Evolutionary conservation across 2,888 invertebrate genomes (phyloP), one percentile per base, ranked within the genome.

Genomic region (Galerucella nymphaeae): DNA sequence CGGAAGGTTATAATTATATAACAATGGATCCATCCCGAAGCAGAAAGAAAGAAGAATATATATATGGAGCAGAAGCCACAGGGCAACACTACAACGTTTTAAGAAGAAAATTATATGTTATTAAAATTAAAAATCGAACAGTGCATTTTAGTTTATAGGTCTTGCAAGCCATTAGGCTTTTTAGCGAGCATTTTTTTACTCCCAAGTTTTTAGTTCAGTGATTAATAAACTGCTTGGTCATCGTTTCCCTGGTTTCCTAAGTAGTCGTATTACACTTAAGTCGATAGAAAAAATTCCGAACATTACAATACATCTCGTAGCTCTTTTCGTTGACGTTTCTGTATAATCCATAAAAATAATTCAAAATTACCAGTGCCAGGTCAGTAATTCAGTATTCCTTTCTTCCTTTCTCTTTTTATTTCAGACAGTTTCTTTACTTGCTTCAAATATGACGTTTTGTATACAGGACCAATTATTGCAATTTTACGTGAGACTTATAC

Each of bases 81-180:
- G 82, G 82, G 81, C 82, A 80, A 82, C 82, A 82, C 83, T 81
- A 81, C 78, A 83, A 82, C 83, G 82, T 83, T 82, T 83, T 82
- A 82, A 82, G 79, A 82, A 76, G 82, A 78, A 84, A 84, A 84
- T 84, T 84, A 84, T 83, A 84, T 82, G 81, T 83, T 84, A 84
- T 84, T 84, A 83, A 80, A 81, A 79, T 81, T 82, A 80, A 82
- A 82, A 82, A 81, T 80, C 79, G 79, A 80, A 77, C 76, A 75
- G 74, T 71, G 73, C 73, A 74, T 76, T 76, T 78, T 66, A 72
- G 66, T 71, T 72, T 74, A 74, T 70, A 71, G 69, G 67, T 71
- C 73, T 71, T 74, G 75, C 64, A 70, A 75, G 70, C 77, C 75
- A 77, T 77, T 77, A 77, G 70, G 71, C 57, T 76, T 76, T 75